Conservation (phyloP, 2,797 vertebrate species). For the Smutsia gigantea region DNA sequence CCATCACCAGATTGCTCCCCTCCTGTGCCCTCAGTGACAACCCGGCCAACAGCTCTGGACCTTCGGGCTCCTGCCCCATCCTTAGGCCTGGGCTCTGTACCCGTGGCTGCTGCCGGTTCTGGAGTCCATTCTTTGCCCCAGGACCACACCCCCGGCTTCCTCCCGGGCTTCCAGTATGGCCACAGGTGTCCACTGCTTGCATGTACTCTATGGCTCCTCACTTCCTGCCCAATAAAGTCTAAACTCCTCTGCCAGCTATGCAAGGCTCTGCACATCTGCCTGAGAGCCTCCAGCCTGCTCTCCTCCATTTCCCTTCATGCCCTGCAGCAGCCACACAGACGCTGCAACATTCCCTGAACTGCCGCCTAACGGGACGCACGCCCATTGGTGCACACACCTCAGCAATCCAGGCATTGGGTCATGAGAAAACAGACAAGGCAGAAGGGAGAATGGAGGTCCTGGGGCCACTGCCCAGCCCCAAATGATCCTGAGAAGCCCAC, state of each 20-base stretch:
- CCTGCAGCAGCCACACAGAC: not conserved
- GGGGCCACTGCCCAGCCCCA: not conserved
- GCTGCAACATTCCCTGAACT: not conserved
- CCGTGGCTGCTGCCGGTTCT: not conserved
- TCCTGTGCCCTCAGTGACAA: not conserved
- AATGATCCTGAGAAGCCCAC: not conserved
- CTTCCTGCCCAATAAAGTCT: not conserved
- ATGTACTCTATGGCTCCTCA: not conserved
- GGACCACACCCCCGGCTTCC: not conserved
- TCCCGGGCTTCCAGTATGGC: not conserved
- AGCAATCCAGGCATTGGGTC: not conserved
- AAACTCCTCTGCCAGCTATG: not conserved
- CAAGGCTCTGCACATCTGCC: not conserved
- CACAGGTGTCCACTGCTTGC: not conserved
- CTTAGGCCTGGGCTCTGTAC: not conserved
- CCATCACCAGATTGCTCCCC: not conserved
- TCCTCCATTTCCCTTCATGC: not conserved
- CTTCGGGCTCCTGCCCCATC: not conserved
- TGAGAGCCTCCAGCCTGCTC: not conserved
- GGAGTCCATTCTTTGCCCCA: not conserved
- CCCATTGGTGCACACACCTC: not conserved
- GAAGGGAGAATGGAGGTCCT: not conserved
- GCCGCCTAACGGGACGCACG: not conserved
- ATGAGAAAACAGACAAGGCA: accelerated
- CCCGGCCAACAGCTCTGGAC: not conserved